Base-by-base conservation (phyloP, 2,113 vertebrate genomes). In the Coracopsis vasa region DNA sequence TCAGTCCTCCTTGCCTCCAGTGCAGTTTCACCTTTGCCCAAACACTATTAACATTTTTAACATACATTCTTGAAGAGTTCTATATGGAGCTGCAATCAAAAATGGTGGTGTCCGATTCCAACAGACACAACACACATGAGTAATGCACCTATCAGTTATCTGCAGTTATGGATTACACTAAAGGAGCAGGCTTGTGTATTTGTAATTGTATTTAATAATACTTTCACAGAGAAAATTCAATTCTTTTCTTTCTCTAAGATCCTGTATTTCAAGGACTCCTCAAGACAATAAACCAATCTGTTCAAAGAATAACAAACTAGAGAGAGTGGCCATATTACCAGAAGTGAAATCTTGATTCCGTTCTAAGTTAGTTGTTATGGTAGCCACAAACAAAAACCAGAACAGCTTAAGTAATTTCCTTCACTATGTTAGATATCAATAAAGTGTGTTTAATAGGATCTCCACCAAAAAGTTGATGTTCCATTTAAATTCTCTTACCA, bases 401-500 rank as follows among this genome's bases (percentile, higher is more conserved):
- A 79, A 66, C 10, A 56, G 7, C 28, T 29, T 6, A 74, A n/a
- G 14, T 48, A 13, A 51, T 62, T 86, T 83, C 78, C 13, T 83
- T 35, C 13, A 20, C 12, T 51, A 37, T 8, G 14, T 64, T 67
- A 86, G n/a, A 45, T 71, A 15, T 56, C 35, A 84, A 37, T 41
- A 16, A 86, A 90, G 6, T 45, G 13, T 9, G 56, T 48, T 93
- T 62, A 58, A 50, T 23, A 54, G 17, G 28, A 78, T 60, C 10
- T 16, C 62, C 82, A 85, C 8, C 62, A 81, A 77, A 62, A 54
- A 65, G 15, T 1, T 84, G 11, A 53, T 54, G 29, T 78, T 88
- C 45, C 16, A 10, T 67, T 31, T 81, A 94, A 29, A 66, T 61
- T 72, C 45, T 39, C 97, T 98, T 95, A 98, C 98, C 98, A 66